Base-by-base conservation (phyloP, 2,113 vertebrate genomes). In the Sylvia atricapilla region DNA sequence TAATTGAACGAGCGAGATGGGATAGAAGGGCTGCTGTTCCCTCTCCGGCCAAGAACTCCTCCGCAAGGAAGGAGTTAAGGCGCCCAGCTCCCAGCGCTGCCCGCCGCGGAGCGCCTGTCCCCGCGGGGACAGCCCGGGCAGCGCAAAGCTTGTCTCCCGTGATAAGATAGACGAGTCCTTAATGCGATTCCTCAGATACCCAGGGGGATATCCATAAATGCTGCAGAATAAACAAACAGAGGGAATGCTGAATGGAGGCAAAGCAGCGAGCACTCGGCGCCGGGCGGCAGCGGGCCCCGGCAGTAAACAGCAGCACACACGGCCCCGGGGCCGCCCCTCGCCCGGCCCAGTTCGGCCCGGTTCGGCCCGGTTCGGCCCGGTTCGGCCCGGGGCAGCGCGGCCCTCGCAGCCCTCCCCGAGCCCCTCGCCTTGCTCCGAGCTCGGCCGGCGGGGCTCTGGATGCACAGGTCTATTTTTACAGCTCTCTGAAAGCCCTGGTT, bases 381-480 rank as follows among this genome's bases (percentile, higher is more conserved):
- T 11, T 11, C 52, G 28, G 52, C 53, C 53, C 53, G 31, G 27
- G 50, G 31, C 19, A 50, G 59, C 33, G 33, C 59, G 2, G 1
- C 4, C 43, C 37, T 37, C 37, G 37, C 37, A 37, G 67, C 62
- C 14, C 27, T 7, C n/a, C 66, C 53, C 6, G 3, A 1, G 9
- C 13, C 28, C 63, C 22, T 43, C 63, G 4, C 5, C 59, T 7
- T 2, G 60, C 53, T 87, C 79, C 89, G 2, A 8, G 37, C 18
- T n/a, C 24, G 33, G 37, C 75, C 43, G 35, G 84, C n/a, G 59
- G 75, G 46, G 13, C 43, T 56, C 31, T 16, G 91, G 59, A 72
- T 14, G 83, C 93, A 16, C 44, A 58, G 13, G 43, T 33, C 96
- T 97, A 87, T 97, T 97, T 97, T 93, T 92, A 75, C 70, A 58